These are phyloP conservation scores for Nesoenas mayeri DNA, from an alignment of 2,113 vertebrate genomes.

Conservation along the genomic window DNA sequence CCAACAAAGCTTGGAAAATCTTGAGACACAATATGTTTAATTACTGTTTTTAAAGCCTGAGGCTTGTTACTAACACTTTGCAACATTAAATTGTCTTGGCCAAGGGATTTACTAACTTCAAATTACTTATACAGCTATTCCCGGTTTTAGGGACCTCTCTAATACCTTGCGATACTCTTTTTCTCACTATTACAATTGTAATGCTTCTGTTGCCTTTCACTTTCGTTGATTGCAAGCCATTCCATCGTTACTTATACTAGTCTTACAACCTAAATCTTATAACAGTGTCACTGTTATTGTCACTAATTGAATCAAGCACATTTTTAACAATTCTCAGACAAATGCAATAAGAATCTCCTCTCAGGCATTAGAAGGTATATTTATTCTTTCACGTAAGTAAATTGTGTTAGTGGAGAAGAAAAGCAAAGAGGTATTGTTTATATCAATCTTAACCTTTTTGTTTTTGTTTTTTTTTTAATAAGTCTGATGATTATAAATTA, in stretches of 20 bases:
- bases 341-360: not conserved
- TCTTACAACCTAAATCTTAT: not conserved
- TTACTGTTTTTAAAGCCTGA: not conserved
- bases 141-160: not conserved
- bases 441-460: not conserved
- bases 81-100: not conserved
- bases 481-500: not conserved
- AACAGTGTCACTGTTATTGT: not conserved
- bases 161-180: not conserved
- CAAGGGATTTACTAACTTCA: not conserved
- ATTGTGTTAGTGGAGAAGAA: not conserved
- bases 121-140: not conserved
- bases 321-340: not conserved
- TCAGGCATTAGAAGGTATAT: not conserved
- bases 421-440: not conserved
- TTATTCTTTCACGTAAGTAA: not conserved
- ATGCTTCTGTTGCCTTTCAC: not conserved
- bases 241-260: not conserved
- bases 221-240: not conserved
- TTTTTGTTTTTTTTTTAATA: fast-evolving
- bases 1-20: not conserved
- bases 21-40: not conserved
- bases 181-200: not conserved
- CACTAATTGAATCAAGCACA: not conserved
- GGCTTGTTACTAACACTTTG: not conserved